phyloP scores from a whole-genome alignment of 1,140 invertebrate species.

The Drosophila rufa region DNA sequence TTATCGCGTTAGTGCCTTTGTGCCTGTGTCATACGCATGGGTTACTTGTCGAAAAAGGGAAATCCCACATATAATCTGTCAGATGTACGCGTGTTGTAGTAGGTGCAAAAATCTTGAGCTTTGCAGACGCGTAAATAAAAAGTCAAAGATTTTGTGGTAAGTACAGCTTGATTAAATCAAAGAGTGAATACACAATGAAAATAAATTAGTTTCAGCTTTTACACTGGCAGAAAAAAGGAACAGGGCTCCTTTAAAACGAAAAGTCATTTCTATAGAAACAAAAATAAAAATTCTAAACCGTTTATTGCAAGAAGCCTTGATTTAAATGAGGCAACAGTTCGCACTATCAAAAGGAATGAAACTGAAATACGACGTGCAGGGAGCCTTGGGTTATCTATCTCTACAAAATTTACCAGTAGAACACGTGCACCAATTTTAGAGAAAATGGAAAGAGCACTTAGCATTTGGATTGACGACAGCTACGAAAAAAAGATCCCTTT shows the following conservation, averaged over 20 bases:
- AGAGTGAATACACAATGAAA: neutral
- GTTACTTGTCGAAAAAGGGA: conserved; percentile 1
- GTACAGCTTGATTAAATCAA: conserved; percentile 3
- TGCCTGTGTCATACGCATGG: conserved; percentile 3
- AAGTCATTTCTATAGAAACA: too few species aligned
- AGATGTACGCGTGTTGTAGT: neutral
- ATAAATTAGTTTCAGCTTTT: neutral
- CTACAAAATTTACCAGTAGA: too few species aligned
- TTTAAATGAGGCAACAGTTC: too few species aligned
- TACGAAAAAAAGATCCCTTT: conserved; percentile 59
- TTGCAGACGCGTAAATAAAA: neutral
- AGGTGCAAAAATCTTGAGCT: neutral
- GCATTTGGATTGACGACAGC: conserved; percentile 63
- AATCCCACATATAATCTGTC: neutral
- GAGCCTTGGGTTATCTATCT: too few species aligned
- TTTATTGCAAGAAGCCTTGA: too few species aligned
- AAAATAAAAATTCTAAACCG: too few species aligned
- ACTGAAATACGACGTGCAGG: too few species aligned
- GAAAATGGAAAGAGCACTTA: too few species aligned
- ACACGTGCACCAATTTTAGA: too few species aligned
- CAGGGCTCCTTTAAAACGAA: too few species aligned
- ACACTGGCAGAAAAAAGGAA: conserved; percentile 32
- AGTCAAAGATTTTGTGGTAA: conserved; percentile 1
- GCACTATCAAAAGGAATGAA: too few species aligned
- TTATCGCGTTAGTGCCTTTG: conserved; percentile 2